These are phyloP conservation scores for Tenthredo mesomela DNA, from an alignment of 2,888 invertebrate genomes.

Conservation along the genomic window DNA sequence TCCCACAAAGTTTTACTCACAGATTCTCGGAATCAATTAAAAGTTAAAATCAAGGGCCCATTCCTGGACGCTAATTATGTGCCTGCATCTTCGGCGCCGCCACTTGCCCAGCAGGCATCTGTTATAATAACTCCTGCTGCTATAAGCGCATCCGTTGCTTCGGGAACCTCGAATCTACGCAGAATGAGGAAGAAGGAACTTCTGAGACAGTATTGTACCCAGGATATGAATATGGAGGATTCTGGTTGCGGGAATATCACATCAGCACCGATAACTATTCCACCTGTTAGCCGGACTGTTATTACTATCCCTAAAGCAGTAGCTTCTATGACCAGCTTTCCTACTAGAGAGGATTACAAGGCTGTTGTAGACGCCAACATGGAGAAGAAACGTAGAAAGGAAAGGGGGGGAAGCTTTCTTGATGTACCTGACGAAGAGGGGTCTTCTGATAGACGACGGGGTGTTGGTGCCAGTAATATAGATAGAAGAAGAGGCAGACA, in stretches of 20 bases:
- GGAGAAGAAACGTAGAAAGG: slow-evolving; percentile 85
- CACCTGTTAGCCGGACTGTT: slow-evolving; percentile 84
- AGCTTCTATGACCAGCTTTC: slow-evolving; percentile 92
- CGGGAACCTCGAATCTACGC: slow-evolving; percentile 88
- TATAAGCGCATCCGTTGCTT: slow-evolving; percentile 78
- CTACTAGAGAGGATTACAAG: slow-evolving; percentile 91
- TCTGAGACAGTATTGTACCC: slow-evolving; percentile 89
- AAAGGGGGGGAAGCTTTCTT: slow-evolving; percentile 72
- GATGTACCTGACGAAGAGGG: slow-evolving; percentile 69
- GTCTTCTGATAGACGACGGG: slow-evolving; percentile 78
- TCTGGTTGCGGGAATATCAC: slow-evolving; percentile 81
- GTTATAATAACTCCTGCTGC: slow-evolving; percentile 75
- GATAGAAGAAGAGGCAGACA: slow-evolving; percentile 74
- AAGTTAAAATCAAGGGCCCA: slow-evolving; percentile 95
- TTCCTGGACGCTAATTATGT: slow-evolving; percentile 87
- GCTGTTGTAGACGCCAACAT: slow-evolving; percentile 83
- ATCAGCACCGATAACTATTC: slow-evolving; percentile 81
- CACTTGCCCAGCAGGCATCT: slow-evolving; percentile 80
- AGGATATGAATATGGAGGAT: slow-evolving; percentile 91
- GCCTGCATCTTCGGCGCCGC: slow-evolving; percentile 81
- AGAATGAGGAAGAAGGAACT: slow-evolving; percentile 95
- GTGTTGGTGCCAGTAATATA: slow-evolving; percentile 71
- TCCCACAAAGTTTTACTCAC: slow-evolving; percentile 86
- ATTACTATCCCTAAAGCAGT: slow-evolving; percentile 94
- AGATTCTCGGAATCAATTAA: slow-evolving; percentile 91